Conservation (phyloP, 2,113 vertebrate genomes). For the Spea bombifrons region DNA sequence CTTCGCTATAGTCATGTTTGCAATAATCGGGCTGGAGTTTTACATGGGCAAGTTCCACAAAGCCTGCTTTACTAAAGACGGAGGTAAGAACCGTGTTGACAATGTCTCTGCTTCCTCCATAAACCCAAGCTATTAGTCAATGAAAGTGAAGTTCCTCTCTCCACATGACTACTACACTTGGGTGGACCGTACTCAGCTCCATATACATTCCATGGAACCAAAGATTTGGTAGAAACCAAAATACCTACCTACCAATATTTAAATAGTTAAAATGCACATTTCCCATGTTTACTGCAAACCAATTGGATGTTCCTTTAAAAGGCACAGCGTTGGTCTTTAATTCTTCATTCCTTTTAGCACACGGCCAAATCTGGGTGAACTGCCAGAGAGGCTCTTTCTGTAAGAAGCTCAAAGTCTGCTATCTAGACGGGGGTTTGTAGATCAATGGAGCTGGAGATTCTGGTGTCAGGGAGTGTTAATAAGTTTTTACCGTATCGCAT, state of each 20-base stretch:
- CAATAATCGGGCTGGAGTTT: constrained; percentile 95
- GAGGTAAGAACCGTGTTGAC: constrained; percentile 64
- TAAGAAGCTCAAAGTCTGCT: neutral
- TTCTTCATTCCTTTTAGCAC: neutral
- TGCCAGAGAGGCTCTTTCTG: neutral
- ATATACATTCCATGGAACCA: no score
- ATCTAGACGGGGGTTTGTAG: constrained; percentile 19
- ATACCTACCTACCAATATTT: no score
- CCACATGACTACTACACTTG: no score
- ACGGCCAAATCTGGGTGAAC: neutral
- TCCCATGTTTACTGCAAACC: no score
- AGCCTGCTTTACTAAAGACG: constrained; percentile 82
- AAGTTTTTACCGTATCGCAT: constrained; percentile 11
- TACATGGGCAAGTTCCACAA: constrained; percentile 97
- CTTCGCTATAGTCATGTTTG: constrained; percentile 98
- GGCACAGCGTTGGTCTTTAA: neutral
- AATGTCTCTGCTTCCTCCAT: rapidly evolving
- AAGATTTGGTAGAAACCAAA: no score
- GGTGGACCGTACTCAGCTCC: no score
- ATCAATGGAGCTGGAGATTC: constrained; percentile 20
- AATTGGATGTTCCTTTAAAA: no score
- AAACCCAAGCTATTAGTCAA: rapidly evolving
- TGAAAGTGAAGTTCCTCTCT: no score
- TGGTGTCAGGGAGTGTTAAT: constrained; percentile 22
- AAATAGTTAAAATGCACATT: no score